Evolutionary conservation across 2,888 invertebrate species (phyloP).

Genomic region (Chrysodeixis includens): DNA sequence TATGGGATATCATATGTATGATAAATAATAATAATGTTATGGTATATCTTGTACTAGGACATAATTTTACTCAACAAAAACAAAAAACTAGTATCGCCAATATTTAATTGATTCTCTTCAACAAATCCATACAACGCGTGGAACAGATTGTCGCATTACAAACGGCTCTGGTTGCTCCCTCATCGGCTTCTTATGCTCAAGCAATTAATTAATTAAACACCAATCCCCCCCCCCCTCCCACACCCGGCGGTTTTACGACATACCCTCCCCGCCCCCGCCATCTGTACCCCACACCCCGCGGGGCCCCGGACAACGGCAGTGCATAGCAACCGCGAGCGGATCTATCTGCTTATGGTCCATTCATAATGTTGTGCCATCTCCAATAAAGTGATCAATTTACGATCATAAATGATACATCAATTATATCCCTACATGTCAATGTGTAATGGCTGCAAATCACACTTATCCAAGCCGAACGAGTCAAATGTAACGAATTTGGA

Average conservation of each 20-base stretch:
- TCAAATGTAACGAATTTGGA: too few relatives aligned
- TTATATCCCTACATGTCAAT: too few relatives aligned
- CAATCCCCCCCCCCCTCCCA: neutral
- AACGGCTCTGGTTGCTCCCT: conserved; percentile 34
- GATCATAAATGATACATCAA: too few relatives aligned
- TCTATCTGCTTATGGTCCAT: conserved; percentile 24
- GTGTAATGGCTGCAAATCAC: too few relatives aligned
- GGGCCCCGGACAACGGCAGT: neutral
- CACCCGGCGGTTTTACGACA: neutral
- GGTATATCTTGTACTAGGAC: neutral
- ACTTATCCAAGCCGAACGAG: too few relatives aligned
- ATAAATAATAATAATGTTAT: too few relatives aligned
- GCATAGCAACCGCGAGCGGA: conserved; percentile 31
- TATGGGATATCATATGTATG: too few relatives aligned
- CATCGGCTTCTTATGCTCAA: conserved; percentile 46
- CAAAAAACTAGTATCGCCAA: conserved; percentile 13
- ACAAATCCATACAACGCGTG: conserved; percentile 14
- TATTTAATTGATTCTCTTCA: conserved; percentile 5
- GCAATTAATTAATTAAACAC: conserved; percentile 55
- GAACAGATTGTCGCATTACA: conserved; percentile 38
- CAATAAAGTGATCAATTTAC: neutral
- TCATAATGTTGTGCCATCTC: conserved; percentile 24
- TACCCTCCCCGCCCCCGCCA: neutral
- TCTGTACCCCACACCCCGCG: neutral
- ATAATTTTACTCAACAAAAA: neutral